Evolutionary conservation across 92 coral and sea anemone genomes (phyloP), one percentile per base, ranked within the genome.

Genomic region (Micromussa lordhowensis): DNA sequence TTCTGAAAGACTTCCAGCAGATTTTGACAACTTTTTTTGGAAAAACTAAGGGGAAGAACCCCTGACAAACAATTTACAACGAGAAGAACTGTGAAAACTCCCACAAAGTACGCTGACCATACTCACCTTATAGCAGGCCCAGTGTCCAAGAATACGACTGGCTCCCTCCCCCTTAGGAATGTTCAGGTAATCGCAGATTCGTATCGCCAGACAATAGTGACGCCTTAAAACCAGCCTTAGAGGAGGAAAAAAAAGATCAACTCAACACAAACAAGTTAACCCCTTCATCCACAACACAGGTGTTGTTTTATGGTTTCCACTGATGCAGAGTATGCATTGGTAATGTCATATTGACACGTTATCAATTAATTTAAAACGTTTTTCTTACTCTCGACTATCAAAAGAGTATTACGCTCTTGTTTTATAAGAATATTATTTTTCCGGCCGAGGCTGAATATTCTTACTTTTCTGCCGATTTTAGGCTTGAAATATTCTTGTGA

Each of bases 121-220:
- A 26, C 90, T 79, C 78, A 93, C 99, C 95, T 98, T 98, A 70
- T 93, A 98, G 77, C 99, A 98, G 2, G 99, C 99, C 99, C 98
- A 98, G 88, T 98, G 99, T 8, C 98, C 99, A 29, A 98, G 95
- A 68, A 98, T 98, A 70, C 99, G 96, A 90, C 98, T 98, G 75
- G 96, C 98, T 1, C 99, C 99, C 78, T 98, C 99, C 40, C 94
- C 96, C 88, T 98, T 98, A 16, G 98, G 95, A 74, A 98, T 96
- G 90, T 91, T 94, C 51, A 95, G 93, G 88, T 95, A 94, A 86
- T 98, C 98, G 57, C 99, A 95, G 78, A 98, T 96, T 76, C 96
- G 92, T 63, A 98, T 98, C 34, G 99, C 99, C 82, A 97, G 85
- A 68, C 94, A 94, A 86, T 95, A 97, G 77, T 95, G 98, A 31